Conservation (phyloP, 2,888 invertebrate species). For the Teinopalpus imperialis region DNA sequence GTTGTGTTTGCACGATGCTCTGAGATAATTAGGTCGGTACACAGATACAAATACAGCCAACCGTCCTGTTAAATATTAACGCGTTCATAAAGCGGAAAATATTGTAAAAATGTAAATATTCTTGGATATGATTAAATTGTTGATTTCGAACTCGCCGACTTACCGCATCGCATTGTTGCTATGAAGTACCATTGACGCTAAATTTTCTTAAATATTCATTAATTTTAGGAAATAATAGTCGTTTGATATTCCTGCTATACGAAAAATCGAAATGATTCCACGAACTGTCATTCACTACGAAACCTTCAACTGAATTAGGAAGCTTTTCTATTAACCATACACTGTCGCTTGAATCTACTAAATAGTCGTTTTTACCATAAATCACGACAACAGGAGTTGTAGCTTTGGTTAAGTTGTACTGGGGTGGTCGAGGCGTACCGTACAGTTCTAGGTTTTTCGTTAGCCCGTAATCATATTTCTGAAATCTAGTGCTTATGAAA, state of each 20-base stretch:
- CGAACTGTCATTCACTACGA: slow-evolving; percentile 17
- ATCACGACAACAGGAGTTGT: slow-evolving; percentile 39
- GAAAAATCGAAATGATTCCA: slow-evolving; percentile 48
- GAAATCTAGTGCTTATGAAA: slow-evolving; percentile 36
- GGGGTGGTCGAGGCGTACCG: slow-evolving; percentile 37
- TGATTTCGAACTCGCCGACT: too few species aligned
- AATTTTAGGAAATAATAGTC: slow-evolving; percentile 23
- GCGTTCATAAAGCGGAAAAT: too few species aligned
- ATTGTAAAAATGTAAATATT: too few species aligned
- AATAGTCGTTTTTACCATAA: slow-evolving; percentile 40
- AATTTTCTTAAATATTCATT: slow-evolving; percentile 11
- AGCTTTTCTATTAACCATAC: slow-evolving; percentile 31
- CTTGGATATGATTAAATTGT: too few species aligned
- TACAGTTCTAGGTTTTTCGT: slow-evolving; percentile 40
- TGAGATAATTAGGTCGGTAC: too few species aligned
- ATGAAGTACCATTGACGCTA: too few species aligned
- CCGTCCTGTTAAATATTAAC: too few species aligned
- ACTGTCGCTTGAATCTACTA: slow-evolving; percentile 41
- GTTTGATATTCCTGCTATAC: slow-evolving; percentile 29
- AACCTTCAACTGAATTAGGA: slow-evolving; percentile 36
- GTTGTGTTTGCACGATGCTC: too few species aligned
- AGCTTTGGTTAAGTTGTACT: slow-evolving; percentile 44
- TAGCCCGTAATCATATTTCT: slow-evolving; percentile 40
- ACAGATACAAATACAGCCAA: too few species aligned
- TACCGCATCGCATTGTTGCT: too few species aligned